Conservation (phyloP, 2,888 invertebrate species). For the Deladenus siricidicola region DNA sequence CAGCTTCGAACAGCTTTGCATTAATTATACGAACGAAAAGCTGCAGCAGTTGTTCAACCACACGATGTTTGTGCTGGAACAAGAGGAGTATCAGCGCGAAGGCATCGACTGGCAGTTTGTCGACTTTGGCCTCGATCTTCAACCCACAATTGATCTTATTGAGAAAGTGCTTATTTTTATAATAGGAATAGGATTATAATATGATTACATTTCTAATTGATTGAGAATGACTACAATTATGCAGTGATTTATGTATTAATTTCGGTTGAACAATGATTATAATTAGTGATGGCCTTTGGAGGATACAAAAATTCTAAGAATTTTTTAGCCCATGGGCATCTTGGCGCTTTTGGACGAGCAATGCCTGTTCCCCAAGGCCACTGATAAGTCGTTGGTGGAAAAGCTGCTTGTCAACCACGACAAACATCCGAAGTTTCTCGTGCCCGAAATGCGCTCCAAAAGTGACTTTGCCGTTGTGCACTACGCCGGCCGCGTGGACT, state of each 20-base stretch:
- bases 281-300: no score
- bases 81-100: conserved; percentile 97
- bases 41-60: conserved; percentile 98
- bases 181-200: no score
- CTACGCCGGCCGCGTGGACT: conserved; percentile 84
- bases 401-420: conserved; percentile 87
- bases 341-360: conserved; percentile 96
- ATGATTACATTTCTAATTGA: no score
- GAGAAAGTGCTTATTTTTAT: conserved; percentile 69
- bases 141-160: conserved; percentile 97
- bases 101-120: conserved; percentile 99
- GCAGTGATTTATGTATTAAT: no score
- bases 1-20: conserved; percentile 83
- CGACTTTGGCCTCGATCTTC: conserved; percentile 95
- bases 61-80: conserved; percentile 99
- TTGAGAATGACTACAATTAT: no score
- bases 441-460: conserved; percentile 59
- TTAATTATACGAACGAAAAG: conserved; percentile 90
- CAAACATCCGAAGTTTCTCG: conserved; percentile 88
- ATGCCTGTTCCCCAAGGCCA: conserved; percentile 99
- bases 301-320: conserved; percentile 56
- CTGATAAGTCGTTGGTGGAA: conserved; percentile 95
- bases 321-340: conserved; percentile 82
- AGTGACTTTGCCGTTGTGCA: conserved; percentile 94
- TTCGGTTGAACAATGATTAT: no score